Percentiles rank a stretch among this genome's conserved stretches.
Conservation (phyloP, 2,797 vertebrate genomes). For the Premnoplex brunnescens region DNA sequence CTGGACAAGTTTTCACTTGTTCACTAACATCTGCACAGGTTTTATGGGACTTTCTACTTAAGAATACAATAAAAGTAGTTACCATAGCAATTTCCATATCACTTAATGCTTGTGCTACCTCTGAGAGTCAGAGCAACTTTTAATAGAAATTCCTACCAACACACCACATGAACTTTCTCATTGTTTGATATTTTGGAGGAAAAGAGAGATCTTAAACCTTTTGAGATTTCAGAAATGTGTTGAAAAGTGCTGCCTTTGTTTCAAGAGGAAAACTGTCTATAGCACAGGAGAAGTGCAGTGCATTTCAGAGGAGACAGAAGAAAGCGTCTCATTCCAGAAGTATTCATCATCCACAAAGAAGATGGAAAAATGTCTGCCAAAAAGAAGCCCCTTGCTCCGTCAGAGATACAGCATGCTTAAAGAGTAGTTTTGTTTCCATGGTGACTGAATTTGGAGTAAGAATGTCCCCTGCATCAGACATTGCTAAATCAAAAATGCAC, state of each 20-base stretch:
- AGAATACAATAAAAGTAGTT: constrained; percentile 44
- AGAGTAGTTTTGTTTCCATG: constrained; percentile 69
- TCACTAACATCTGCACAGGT: background rate
- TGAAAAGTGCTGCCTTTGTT: constrained; percentile 20
- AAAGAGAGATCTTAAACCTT: background rate
- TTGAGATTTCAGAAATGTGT: background rate
- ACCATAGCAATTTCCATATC: constrained; percentile 60
- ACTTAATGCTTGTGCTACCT: constrained; percentile 29
- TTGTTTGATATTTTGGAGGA: background rate
- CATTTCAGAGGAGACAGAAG: constrained; percentile 14
- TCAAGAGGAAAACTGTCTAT: background rate
- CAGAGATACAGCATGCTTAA: constrained; percentile 32
- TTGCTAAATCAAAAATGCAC: constrained; percentile 46
- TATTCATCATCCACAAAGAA: constrained; percentile 32
- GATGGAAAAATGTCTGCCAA: constrained; percentile 43
- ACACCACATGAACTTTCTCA: background rate
- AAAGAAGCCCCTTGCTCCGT: constrained; percentile 33
- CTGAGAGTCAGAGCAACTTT: constrained; percentile 20
- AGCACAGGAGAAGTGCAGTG: background rate
- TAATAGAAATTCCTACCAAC: constrained; percentile 40
- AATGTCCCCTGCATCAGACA: constrained; percentile 49
- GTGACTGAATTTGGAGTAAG: constrained; percentile 65
- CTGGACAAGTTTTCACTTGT: background rate
- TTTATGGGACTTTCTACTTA: constrained; percentile 24
- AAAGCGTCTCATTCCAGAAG: background rate